phyloP scores from a whole-genome alignment of 1,140 invertebrate genomes.

The Bactericera cockerelli region DNA sequence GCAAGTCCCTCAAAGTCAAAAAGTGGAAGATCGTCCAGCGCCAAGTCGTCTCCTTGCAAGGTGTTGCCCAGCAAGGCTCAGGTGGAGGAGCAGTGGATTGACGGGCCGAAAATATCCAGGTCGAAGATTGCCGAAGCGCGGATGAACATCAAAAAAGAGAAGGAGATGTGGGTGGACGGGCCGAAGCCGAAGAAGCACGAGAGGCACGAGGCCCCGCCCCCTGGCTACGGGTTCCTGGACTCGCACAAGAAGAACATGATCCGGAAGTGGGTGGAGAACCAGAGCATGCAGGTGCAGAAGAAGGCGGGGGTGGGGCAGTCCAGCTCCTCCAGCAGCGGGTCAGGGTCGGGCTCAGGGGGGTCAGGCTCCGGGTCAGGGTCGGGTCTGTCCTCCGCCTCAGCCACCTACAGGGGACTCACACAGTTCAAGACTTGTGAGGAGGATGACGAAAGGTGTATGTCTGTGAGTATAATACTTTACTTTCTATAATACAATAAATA shows the following conservation, averaged over 20 bases:
- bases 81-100: constrained; percentile 83
- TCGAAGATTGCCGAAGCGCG: constrained; percentile 64
- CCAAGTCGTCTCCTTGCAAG: constrained; percentile 22
- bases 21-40: constrained; percentile 15
- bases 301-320: constrained; percentile 3
- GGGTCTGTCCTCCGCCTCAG: constrained; percentile 22
- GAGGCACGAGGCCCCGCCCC: constrained; percentile 20
- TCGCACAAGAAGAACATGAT: constrained; percentile 85
- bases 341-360: not conserved
- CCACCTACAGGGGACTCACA: constrained; percentile 41
- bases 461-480: constrained; percentile 31
- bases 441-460: constrained; percentile 24
- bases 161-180: constrained; percentile 89
- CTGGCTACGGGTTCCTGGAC: constrained; percentile 73
- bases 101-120: constrained; percentile 76
- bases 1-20: constrained; percentile 12
- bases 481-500: too few species aligned
- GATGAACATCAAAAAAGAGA: constrained; percentile 53
- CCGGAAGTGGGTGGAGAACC: constrained; percentile 82
- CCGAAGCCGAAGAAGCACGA: constrained; percentile 39
- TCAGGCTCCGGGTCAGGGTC: constrained; percentile 15
- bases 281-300: constrained; percentile 52
- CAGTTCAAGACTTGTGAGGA: constrained; percentile 46
- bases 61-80: constrained; percentile 27
- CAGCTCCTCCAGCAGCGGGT: not conserved